These are phyloP conservation scores for Helicoverpa armigera DNA, from an alignment of 1,140 invertebrate species.

Conservation along the genomic window DNA sequence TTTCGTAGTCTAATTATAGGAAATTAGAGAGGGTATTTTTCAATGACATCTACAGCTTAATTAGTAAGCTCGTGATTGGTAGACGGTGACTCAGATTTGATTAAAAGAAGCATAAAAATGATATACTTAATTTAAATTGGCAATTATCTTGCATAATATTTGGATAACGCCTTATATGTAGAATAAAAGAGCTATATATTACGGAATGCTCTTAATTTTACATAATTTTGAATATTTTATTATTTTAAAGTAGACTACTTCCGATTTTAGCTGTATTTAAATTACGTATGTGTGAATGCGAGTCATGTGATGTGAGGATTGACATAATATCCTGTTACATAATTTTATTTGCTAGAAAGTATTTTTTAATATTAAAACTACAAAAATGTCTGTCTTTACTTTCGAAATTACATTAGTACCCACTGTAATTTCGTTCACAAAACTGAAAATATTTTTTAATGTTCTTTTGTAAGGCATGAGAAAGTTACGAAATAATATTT, in stretches of 20 bases:
- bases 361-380: neutral
- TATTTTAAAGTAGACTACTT: no score
- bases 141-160: neutral
- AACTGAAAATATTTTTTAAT: neutral
- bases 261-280: no score
- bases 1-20: conserved; percentile 52
- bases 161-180: neutral
- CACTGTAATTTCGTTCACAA: neutral
- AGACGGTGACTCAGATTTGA: neutral
- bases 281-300: no score
- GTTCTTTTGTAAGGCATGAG: neutral
- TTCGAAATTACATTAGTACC: neutral
- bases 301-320: no score
- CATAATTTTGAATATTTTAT: no score
- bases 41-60: conserved; percentile 43
- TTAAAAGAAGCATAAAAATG: neutral
- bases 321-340: no score
- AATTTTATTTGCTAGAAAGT: neutral
- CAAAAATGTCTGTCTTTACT: neutral
- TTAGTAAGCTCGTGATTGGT: conserved; percentile 8
- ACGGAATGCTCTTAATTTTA: no score
- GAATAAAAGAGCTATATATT: neutral
- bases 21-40: conserved; percentile 35
- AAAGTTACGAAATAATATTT: conserved; percentile 13
- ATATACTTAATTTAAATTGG: neutral